A percentile compares a stretch with the other conserved stretches of the same genome.
phyloP scores from a whole-genome alignment of 2,888 invertebrate genomes.

The Pyralis farinalis region DNA sequence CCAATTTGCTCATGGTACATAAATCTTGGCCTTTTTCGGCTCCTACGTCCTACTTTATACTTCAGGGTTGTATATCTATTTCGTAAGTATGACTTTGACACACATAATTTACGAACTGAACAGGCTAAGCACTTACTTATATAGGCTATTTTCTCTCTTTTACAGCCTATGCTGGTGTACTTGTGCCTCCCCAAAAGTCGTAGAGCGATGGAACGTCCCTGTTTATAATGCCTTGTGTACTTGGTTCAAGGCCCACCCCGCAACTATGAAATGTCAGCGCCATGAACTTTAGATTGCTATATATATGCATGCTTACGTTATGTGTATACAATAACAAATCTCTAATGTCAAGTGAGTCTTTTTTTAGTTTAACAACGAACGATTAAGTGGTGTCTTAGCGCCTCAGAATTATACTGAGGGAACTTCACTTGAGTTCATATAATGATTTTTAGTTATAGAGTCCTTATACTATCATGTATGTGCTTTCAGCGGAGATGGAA shows the following conservation, averaged over 20 bases:
- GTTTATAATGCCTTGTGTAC: slow-evolving; percentile 6
- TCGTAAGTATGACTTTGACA: not conserved
- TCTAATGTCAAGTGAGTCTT: not conserved
- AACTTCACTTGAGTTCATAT: too few relatives aligned
- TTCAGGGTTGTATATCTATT: too few relatives aligned
- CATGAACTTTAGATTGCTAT: slow-evolving; percentile 16
- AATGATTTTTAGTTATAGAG: too few relatives aligned
- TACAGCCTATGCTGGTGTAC: slow-evolving; percentile 4
- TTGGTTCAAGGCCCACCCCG: slow-evolving; percentile 5
- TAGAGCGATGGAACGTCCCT: slow-evolving; percentile 1
- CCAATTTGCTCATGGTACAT: too few relatives aligned
- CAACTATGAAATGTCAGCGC: slow-evolving; percentile 16
- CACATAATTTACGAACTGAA: slow-evolving; percentile 5
- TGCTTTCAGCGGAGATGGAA: too few relatives aligned
- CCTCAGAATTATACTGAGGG: too few relatives aligned
- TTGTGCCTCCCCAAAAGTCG: slow-evolving; percentile 3
- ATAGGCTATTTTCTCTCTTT: slow-evolving; percentile 8
- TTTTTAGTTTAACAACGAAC: too few relatives aligned
- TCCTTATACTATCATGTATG: too few relatives aligned
- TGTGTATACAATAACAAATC: not conserved
- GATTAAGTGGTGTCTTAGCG: too few relatives aligned
- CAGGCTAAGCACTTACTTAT: slow-evolving; percentile 3
- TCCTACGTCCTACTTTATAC: too few relatives aligned
- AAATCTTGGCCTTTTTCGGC: too few relatives aligned
- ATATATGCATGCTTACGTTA: not conserved